These are phyloP conservation scores for Typhlomys cinereus DNA, from an alignment of 2,113 vertebrate species.

Conservation along the genomic window DNA sequence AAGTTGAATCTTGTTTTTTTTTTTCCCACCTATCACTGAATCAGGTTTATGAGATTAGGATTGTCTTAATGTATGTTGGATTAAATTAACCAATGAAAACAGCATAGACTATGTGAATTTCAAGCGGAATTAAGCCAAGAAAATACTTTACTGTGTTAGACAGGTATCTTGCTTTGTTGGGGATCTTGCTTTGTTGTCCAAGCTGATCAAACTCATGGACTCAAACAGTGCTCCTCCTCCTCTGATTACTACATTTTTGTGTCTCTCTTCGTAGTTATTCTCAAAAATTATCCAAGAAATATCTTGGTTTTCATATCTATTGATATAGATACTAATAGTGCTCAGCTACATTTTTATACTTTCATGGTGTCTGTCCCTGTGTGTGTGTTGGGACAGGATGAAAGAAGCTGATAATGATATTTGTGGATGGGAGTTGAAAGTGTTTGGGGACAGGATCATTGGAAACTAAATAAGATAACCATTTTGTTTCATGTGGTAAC, in stretches of 20 bases:
- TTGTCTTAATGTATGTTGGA: conserved; percentile 21
- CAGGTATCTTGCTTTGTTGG: neutral
- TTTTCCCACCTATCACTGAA: neutral
- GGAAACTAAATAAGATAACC: conserved; percentile 9
- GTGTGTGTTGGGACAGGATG: neutral
- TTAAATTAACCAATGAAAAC: conserved; percentile 26
- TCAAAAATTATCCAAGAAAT: neutral
- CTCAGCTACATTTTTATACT: neutral
- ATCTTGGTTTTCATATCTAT: neutral
- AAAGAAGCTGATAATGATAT: neutral
- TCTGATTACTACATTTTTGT: neutral
- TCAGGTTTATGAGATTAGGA: neutral
- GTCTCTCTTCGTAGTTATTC: neutral
- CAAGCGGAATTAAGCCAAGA: neutral
- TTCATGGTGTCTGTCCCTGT: conserved; percentile 5
- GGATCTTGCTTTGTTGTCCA: neutral
- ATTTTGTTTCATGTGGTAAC: conserved; percentile 39
- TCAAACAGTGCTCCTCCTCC: neutral
- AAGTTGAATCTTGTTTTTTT: neutral
- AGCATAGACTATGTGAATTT: conserved; percentile 6
- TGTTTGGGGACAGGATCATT: neutral
- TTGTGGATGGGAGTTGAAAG: neutral
- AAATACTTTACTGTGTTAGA: neutral
- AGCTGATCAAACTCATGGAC: neutral
- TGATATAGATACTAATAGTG: neutral